Evolutionary conservation across 2,888 invertebrate species (phyloP), one percentile per base, ranked within the genome.

Genomic region (Rotaria socialis): DNA sequence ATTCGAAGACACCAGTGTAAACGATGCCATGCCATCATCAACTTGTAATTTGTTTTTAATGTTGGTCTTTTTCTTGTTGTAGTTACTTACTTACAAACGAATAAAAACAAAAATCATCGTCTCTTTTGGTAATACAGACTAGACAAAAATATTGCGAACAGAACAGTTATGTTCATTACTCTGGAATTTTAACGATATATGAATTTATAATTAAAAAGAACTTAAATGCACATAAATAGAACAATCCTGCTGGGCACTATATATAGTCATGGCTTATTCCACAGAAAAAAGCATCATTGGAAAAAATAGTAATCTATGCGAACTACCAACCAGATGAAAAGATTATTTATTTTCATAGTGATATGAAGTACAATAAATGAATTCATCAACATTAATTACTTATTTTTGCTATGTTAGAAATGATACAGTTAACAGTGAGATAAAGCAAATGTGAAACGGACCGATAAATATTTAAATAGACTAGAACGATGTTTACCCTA

Each of bases 1-100:
- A 80, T n/a, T 47, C 80, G 80, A n/a, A 43, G 2, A 47, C 43
- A 47, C 47, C 47, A n/a, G n/a, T n/a, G 47, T n/a, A 80, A 14
- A 4, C 43, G 47, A 47, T 80, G 47, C 80, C 80, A 80, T 80
- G 80, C 80, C 80, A 80, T 80, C 47, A 67, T 67, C 67, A 1
- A 7, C 27, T 16, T 35, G 6, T 14, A 1, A 35, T 67, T 67
- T 10, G 1, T 16, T 52, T 52, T 52, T 67, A 19, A 35, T 67
- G 35, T 67, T 67, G 67, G 35, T 67, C 19, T 67, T 67, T 67
- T 35, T 67, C 19, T 16, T 27, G 4, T 41, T 67, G 67, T 41
- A 19, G 14, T 14, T 67, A 67, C 67, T 67, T 67, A 35, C 14
- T 67, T 14, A 14, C 41, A 41, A 16, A 67, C 35, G 16, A 67